Evolutionary conservation across 1,140 invertebrate genomes (phyloP).

Genomic region (Drosophila eugracilis): DNA sequence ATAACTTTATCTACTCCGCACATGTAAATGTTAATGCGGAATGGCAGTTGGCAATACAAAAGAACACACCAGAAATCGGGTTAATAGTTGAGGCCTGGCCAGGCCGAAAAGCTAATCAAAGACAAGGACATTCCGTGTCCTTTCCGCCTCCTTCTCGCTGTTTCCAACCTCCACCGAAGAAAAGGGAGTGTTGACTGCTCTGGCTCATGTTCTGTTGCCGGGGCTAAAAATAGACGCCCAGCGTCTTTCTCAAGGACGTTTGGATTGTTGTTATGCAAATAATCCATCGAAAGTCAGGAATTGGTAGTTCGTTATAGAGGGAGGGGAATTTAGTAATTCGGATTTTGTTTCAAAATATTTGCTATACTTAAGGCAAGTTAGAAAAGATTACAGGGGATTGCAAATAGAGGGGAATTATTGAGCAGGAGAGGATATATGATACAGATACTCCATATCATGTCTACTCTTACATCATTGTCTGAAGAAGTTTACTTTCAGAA

Average conservation of each 20-base stretch:
- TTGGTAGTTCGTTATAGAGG: neutral
- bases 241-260: constrained; percentile 20
- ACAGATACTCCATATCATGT: no score
- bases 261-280: constrained; percentile 17
- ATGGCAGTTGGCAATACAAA: no score
- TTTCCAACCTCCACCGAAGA: neutral
- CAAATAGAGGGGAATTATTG: neutral
- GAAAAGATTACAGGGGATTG: neutral
- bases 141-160: constrained; percentile 7
- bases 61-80: constrained; percentile 23
- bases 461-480: no score
- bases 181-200: constrained; percentile 17
- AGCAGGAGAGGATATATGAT: no score
- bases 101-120: constrained; percentile 63
- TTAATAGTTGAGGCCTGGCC: constrained; percentile 32
- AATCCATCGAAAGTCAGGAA: neutral
- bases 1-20: constrained; percentile 42
- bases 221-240: constrained; percentile 53
- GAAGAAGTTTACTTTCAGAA: no score
- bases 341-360: neutral
- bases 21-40: constrained; percentile 23
- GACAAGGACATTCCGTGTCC: constrained; percentile 43
- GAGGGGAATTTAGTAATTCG: neutral
- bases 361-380: neutral
- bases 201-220: constrained; percentile 38